These are phyloP conservation scores for Polietes domitor DNA, from an alignment of 2,888 invertebrate genomes.

Conservation along the genomic window DNA sequence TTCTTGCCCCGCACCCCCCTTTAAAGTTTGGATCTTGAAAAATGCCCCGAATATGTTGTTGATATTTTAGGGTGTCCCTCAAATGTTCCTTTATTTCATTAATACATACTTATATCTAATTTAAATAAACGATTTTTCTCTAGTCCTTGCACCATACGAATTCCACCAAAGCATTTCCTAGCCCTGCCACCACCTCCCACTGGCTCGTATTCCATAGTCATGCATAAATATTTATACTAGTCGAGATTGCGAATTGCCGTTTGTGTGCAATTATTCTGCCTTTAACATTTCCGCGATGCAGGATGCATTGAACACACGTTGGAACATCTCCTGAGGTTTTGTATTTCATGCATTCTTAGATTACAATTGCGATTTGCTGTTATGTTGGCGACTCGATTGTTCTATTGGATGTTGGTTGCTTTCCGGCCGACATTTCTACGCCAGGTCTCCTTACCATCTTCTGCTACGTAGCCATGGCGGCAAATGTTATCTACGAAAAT, in stretches of 20 bases:
- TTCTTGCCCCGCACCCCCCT: too few relatives aligned
- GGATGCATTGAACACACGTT: neutral
- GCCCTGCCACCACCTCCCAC: constrained; percentile 51
- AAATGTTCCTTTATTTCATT: too few relatives aligned
- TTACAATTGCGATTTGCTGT: constrained; percentile 6
- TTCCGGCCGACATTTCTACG: constrained; percentile 24
- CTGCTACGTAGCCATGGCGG: neutral
- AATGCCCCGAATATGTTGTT: too few relatives aligned
- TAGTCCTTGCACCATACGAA: neutral
- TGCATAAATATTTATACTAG: constrained; percentile 40
- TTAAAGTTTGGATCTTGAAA: too few relatives aligned
- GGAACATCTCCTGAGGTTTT: constrained; percentile 47
- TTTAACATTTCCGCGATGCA: constrained; percentile 45
- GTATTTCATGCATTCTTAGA: constrained; percentile 27
- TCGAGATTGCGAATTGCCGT: constrained; percentile 40
- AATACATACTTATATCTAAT: too few relatives aligned
- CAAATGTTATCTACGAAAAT: constrained; percentile 61
- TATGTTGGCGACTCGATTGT: neutral
- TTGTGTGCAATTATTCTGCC: constrained; percentile 54
- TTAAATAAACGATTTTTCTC: constrained; percentile 43
- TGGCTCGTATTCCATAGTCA: constrained; percentile 49
- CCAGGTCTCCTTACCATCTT: constrained; percentile 12
- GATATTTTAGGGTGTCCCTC: too few relatives aligned
- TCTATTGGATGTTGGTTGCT: constrained; percentile 17
- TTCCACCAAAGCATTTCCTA: neutral